Evolutionary conservation across 2,888 invertebrate species (phyloP), one percentile per base, ranked within the genome.

Genomic region (Netelia virgata): DNA sequence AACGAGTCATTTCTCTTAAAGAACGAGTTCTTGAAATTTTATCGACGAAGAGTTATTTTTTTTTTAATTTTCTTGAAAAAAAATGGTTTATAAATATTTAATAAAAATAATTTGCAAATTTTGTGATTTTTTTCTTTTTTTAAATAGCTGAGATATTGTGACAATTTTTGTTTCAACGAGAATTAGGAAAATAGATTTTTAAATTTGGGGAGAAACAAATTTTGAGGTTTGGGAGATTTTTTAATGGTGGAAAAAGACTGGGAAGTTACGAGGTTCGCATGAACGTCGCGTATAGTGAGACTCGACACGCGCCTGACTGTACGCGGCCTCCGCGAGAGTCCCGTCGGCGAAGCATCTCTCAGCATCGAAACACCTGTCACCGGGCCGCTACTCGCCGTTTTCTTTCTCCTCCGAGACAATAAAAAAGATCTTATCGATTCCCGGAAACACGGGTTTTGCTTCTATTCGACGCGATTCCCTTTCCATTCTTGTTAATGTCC

Each of bases 331-430:
- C 47, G 8, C 43, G 55, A 50, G 16, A 66, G 50, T 28, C 28
- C 63, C 36, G 28, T 28, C 28, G 5, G 36, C 14, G 41, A 50
- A 14, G 10, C 20, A 68, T 5, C 43, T 57, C 66, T 76, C 23
- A 50, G 59, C 28, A 53, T 68, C 70, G 68, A 57, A 64, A 55
- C 79, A 79, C 79, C 73, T 79, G 64, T 73, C 55, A 55, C 28
- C 9, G 11, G 11, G 53, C 47, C 63, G 47, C 70, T 63, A 28
- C 28, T n/a, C 50, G 11, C 68, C 14, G 18, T 20, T 50, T 41
- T 61, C 28, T 16, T 18, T 18, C 16, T 14, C 41, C 41, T 10
- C 2, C 20, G 16, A 10, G 20, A 47, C n/a, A 20, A 55, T 18
- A 28, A 11, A 63, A 50, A 23, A 59, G 47, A 73, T 61, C 8